Percentiles rank a stretch among this genome's conserved stretches.
These are phyloP conservation scores for Drosophila triauraria DNA, from an alignment of 1,140 invertebrate genomes.

Conservation along the genomic window DNA sequence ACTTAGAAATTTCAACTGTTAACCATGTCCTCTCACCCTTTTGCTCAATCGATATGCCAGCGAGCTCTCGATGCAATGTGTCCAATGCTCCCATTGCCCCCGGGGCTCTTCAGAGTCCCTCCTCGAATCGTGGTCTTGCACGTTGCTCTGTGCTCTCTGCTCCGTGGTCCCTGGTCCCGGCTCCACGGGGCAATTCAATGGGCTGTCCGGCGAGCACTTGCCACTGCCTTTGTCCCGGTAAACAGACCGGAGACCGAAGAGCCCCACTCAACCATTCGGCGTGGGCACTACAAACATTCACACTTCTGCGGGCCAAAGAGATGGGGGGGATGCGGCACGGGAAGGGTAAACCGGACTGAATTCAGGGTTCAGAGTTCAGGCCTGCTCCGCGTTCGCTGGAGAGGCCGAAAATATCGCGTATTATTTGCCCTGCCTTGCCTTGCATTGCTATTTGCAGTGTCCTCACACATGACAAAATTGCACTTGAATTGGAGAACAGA, in stretches of 20 bases:
- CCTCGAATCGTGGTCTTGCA: slow-evolving; percentile 12
- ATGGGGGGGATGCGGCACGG: not conserved
- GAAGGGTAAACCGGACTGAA: not conserved
- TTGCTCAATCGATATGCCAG: slow-evolving; percentile 39
- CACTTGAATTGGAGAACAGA: not conserved
- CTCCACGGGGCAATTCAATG: slow-evolving; percentile 62
- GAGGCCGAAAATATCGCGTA: slow-evolving; percentile 70
- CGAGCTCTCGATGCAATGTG: slow-evolving; percentile 51
- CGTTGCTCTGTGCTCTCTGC: slow-evolving; percentile 6
- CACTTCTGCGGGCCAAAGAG: slow-evolving; percentile 17
- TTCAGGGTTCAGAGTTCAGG: slow-evolving; percentile 18
- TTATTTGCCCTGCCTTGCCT: slow-evolving; percentile 61
- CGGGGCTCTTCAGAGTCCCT: slow-evolving; percentile 27
- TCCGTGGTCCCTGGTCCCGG: not conserved
- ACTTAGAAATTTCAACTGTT: slow-evolving; percentile 41
- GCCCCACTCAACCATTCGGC: slow-evolving; percentile 58
- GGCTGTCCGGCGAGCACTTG: slow-evolving; percentile 69
- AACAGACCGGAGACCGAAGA: slow-evolving; percentile 68
- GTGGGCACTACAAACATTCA: slow-evolving; percentile 54
- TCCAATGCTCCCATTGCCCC: slow-evolving; percentile 38
- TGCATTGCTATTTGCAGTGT: slow-evolving; percentile 35
- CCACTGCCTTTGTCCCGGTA: slow-evolving; percentile 70
- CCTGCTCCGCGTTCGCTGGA: slow-evolving; percentile 33
- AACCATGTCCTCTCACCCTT: slow-evolving; percentile 18
- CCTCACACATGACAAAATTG: slow-evolving; percentile 25